Percentiles rank a stretch among this genome's conserved stretches.
Conservation (phyloP, 2,888 invertebrate species). For the Cheilosia urbana region DNA sequence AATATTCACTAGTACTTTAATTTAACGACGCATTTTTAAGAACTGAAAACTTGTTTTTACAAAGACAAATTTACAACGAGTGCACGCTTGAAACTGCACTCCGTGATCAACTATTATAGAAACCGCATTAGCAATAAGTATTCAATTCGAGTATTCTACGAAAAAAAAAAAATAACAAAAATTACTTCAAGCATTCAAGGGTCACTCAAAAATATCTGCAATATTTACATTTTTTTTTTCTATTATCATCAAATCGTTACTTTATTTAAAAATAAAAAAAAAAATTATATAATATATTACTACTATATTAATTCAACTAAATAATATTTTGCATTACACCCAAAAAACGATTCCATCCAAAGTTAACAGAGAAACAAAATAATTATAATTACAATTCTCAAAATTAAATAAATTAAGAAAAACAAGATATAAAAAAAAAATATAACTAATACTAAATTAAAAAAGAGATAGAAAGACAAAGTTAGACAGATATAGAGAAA, state of each 20-base stretch:
- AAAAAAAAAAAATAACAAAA: background rate
- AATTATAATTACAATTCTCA: slow-evolving; percentile 20
- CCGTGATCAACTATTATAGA: slow-evolving; percentile 13
- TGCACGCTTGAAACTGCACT: slow-evolving; percentile 45
- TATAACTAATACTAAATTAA: slow-evolving; percentile 61
- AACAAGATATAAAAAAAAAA: slow-evolving; percentile 31
- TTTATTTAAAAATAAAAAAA: slow-evolving; percentile 20
- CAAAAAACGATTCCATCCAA: slow-evolving; percentile 66
- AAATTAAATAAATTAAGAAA: slow-evolving; percentile 48
- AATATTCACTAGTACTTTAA: slow-evolving; percentile 9
- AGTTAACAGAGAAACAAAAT: slow-evolving; percentile 52
- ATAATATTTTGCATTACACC: slow-evolving; percentile 67
- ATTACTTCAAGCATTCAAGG: slow-evolving; percentile 48
- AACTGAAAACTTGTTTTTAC: background rate
- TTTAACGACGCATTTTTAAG: slow-evolving; percentile 9
- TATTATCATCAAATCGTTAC: slow-evolving; percentile 61
- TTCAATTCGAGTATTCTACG: slow-evolving; percentile 45
- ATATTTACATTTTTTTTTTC: slow-evolving; percentile 61
- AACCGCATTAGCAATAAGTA: slow-evolving; percentile 58
- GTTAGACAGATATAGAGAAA: slow-evolving; percentile 35
- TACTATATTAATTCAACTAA: slow-evolving; percentile 45
- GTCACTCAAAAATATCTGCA: slow-evolving; percentile 71
- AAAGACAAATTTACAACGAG: slow-evolving; percentile 15
- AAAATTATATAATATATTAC: slow-evolving; percentile 18
- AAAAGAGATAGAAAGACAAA: slow-evolving; percentile 53